A percentile compares a stretch with the other conserved stretches of the same genome.
These are phyloP conservation scores for Spea bombifrons DNA, from an alignment of 2,113 vertebrate genomes.

Conservation along the genomic window DNA sequence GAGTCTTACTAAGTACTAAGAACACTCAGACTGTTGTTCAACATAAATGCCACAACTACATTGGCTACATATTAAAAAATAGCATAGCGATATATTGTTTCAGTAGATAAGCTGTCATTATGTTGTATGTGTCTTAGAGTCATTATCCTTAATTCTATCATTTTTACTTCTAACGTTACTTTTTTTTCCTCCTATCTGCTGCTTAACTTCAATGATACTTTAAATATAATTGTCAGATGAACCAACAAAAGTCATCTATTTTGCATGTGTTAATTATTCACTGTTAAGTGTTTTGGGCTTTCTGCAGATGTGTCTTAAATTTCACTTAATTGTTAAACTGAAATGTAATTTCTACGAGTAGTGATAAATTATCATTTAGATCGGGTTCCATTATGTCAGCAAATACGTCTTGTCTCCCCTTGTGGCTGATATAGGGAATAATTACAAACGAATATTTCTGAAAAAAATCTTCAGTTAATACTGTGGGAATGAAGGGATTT, in stretches of 20 bases:
- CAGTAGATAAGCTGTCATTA: too few species aligned
- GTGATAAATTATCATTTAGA: slow-evolving; percentile 24
- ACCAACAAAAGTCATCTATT: slow-evolving; percentile 36
- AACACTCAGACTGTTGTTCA: too few species aligned
- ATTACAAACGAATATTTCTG: too few species aligned
- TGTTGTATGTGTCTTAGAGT: too few species aligned
- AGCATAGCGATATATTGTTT: too few species aligned
- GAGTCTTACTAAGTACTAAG: too few species aligned
- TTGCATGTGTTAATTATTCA: slow-evolving; percentile 29
- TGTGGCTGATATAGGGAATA: too few species aligned
- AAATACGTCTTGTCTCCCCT: background rate
- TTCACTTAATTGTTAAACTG: slow-evolving; percentile 29
- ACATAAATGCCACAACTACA: too few species aligned
- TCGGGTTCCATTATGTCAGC: background rate
- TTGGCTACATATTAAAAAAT: too few species aligned
- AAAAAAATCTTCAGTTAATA: too few species aligned
- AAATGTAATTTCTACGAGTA: slow-evolving; percentile 20
- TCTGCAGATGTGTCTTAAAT: slow-evolving; percentile 13
- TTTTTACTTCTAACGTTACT: background rate
- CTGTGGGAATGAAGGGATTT: too few species aligned
- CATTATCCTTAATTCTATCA: too few species aligned
- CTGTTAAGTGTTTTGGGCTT: slow-evolving; percentile 20
- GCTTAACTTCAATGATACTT: slow-evolving; percentile 21
- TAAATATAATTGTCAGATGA: slow-evolving; percentile 35
- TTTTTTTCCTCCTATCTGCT: slow-evolving; percentile 3